phyloP scores from a whole-genome alignment of 2,113 vertebrate genomes.

The Atractosteus spatula region DNA sequence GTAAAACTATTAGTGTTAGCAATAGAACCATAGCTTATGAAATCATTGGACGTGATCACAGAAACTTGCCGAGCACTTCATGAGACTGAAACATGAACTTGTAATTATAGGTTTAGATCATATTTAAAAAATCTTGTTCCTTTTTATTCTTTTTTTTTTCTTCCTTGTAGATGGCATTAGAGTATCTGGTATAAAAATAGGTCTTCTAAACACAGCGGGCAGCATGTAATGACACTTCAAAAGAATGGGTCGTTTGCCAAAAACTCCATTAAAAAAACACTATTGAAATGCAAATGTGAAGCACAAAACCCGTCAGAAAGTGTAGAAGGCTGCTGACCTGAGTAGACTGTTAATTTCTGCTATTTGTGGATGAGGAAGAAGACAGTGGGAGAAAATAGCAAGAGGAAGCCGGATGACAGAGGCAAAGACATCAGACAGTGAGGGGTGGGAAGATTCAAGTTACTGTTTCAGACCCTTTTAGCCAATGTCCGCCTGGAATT shows the following conservation, averaged over 20 bases:
- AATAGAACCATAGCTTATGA: no score
- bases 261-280: background rate
- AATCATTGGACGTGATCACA: no score
- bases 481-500: no score
- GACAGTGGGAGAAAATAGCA: no score
- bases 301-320: background rate
- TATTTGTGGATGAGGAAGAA: background rate
- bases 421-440: no score
- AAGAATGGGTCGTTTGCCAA: slow-evolving; percentile 3
- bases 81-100: no score
- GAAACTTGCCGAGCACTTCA: no score
- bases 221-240: slow-evolving; percentile 1
- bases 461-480: no score
- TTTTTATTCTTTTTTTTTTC: background rate
- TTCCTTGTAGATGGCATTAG: background rate
- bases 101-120: background rate
- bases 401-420: no score
- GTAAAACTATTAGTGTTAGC: no score
- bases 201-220: background rate
- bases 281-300: slow-evolving; percentile 4
- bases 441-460: no score
- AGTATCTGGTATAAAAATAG: background rate
- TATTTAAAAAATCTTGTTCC: slow-evolving; percentile 6
- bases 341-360: slow-evolving; percentile 1
- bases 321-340: background rate